Conservation (phyloP, 2,888 invertebrate species). For the Julus scanicus region DNA sequence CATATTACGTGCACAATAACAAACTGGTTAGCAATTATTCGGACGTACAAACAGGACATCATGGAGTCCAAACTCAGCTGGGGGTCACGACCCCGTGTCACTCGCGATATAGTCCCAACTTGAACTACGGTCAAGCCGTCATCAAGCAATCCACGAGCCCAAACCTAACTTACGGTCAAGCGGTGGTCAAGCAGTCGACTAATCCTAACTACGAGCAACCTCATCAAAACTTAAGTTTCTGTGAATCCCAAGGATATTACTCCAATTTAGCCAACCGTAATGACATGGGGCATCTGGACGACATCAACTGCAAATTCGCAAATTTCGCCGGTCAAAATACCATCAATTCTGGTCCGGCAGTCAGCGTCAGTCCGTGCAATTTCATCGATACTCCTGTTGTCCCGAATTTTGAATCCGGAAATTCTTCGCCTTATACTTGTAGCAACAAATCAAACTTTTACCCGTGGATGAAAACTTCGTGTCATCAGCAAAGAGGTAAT, state of each 20-base stretch:
- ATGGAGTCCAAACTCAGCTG: neutral
- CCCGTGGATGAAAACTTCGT: slow-evolving; percentile 50
- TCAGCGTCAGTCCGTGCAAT: neutral
- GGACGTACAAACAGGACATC: slow-evolving; percentile 21
- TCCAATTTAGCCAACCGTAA: neutral
- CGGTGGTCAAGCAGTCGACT: slow-evolving; percentile 8
- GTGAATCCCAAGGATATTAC: slow-evolving; percentile 43
- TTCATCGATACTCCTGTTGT: neutral
- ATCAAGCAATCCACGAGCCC: neutral
- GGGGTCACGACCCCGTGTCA: slow-evolving; percentile 32
- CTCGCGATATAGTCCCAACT: slow-evolving; percentile 14
- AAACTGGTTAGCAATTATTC: neutral
- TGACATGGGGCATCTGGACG: slow-evolving; percentile 16
- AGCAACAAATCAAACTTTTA: slow-evolving; percentile 49
- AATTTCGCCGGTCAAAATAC: neutral
- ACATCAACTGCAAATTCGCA: neutral
- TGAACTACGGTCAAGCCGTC: neutral
- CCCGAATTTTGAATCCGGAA: slow-evolving; percentile 10
- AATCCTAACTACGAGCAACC: slow-evolving; percentile 6
- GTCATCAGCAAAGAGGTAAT: slow-evolving; percentile 49
- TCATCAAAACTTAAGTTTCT: slow-evolving; percentile 29
- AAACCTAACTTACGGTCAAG: neutral
- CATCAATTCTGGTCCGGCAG: neutral
- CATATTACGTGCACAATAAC: slow-evolving; percentile 19
- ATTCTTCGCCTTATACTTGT: slow-evolving; percentile 39